A percentile compares a stretch with the other conserved stretches of the same genome.
Conservation (phyloP, 2,113 vertebrate species). For the Eclectus roratus region DNA sequence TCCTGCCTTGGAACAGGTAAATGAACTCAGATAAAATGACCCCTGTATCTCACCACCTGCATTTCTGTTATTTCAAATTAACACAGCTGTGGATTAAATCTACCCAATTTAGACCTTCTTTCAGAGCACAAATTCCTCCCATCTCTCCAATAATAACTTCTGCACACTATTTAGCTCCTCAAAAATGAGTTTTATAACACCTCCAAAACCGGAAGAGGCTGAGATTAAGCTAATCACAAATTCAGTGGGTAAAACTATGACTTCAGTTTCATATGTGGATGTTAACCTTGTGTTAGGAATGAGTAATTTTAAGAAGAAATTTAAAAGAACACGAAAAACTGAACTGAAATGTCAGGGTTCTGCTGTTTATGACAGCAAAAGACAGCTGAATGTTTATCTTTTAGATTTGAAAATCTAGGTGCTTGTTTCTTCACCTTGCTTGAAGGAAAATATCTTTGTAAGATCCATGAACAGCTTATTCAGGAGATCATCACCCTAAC, state of each 20-base stretch:
- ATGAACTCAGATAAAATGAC: not conserved
- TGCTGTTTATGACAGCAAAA: not conserved
- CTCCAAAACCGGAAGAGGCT: not conserved
- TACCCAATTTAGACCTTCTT: not conserved
- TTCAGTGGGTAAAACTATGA: not conserved
- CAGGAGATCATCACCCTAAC: not conserved
- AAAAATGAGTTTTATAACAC: not conserved
- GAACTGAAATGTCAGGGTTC: not conserved
- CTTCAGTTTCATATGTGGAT: not conserved
- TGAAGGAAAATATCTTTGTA: not conserved
- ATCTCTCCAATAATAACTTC: not conserved
- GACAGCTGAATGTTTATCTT: not conserved
- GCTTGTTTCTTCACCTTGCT: not conserved
- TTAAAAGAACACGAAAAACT: not conserved
- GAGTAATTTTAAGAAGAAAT: not conserved
- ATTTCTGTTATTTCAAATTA: not conserved
- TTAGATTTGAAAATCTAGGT: not conserved
- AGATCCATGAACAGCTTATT: not conserved
- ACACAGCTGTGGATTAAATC: not conserved
- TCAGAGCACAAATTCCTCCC: not conserved
- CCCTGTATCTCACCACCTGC: not conserved
- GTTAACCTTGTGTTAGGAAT: not conserved
- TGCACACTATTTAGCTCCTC: not conserved
- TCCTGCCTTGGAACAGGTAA: not conserved
- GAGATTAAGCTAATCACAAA: not conserved